phyloP scores from a whole-genome alignment of 2,797 vertebrate genomes.

The Pipistrellus nathusii region DNA sequence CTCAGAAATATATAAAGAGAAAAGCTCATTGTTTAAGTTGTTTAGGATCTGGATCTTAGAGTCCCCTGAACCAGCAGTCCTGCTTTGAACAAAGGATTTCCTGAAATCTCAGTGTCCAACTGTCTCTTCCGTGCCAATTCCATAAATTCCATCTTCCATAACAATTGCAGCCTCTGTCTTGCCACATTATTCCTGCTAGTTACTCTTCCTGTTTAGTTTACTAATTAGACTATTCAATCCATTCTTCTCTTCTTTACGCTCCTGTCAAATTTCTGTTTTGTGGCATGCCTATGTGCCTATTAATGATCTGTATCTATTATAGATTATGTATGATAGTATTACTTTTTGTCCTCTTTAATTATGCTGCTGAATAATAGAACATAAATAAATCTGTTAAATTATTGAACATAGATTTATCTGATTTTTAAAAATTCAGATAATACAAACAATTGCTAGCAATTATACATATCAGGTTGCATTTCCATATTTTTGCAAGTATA shows the following conservation, averaged over 20 bases:
- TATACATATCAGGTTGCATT: neutral
- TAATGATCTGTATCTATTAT: neutral
- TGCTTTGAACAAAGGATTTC: no score
- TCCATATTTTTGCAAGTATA: neutral
- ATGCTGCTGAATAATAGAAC: neutral
- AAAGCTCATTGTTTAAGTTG: no score
- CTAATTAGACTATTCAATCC: constrained; percentile 17
- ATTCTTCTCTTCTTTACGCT: constrained; percentile 41
- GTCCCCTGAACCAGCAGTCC: no score
- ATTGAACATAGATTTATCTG: neutral
- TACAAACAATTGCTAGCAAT: neutral
- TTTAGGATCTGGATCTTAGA: no score
- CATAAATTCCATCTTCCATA: no score
- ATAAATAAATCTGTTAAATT: neutral
- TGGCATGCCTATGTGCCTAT: neutral
- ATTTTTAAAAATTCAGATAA: neutral
- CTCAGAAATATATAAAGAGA: no score
- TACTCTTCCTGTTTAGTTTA: neutral
- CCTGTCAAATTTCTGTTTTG: constrained; percentile 2
- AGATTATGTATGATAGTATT: neutral
- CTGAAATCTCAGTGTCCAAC: no score
- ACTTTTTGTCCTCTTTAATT: neutral
- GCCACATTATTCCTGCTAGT: neutral
- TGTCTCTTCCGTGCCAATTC: no score
- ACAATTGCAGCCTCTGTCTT: neutral